Conservation (phyloP, 2,797 vertebrate genomes). For the Myotis pilosus region DNA sequence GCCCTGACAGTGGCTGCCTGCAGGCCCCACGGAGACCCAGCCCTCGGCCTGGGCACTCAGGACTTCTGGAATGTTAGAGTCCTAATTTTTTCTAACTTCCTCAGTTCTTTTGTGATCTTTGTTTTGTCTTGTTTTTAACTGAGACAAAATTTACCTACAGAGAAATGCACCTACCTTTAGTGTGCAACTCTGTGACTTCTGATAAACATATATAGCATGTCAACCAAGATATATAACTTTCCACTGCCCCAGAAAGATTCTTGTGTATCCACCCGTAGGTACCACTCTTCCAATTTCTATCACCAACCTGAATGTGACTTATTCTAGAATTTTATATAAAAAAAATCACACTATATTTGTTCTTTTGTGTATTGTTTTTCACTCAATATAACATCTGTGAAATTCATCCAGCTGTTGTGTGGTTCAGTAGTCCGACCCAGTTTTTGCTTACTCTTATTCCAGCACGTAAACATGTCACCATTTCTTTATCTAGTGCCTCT, state of each 20-base stretch:
- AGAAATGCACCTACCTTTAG: neutral
- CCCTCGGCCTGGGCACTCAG: too few relatives aligned
- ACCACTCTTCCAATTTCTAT: neutral
- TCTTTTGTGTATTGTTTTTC: neutral
- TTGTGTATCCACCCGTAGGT: neutral
- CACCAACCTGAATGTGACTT: neutral
- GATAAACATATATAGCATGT: neutral
- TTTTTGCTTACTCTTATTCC: neutral
- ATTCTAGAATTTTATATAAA: neutral
- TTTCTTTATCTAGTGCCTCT: neutral
- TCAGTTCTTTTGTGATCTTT: neutral
- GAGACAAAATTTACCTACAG: neutral
- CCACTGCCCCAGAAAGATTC: neutral
- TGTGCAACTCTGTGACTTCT: neutral
- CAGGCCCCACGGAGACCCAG: fast-evolving
- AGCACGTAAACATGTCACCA: fast-evolving
- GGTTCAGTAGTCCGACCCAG: neutral
- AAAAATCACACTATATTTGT: neutral
- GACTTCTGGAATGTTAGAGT: neutral
- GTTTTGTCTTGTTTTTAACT: neutral
- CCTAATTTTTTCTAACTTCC: neutral
- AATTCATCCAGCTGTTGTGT: too few relatives aligned
- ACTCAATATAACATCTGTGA: neutral
- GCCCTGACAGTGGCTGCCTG: fast-evolving
- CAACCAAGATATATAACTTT: neutral